A percentile compares a stretch with the other conserved stretches of the same genome.
Conservation (phyloP, 2,797 vertebrate genomes). For the Argentina silus region DNA sequence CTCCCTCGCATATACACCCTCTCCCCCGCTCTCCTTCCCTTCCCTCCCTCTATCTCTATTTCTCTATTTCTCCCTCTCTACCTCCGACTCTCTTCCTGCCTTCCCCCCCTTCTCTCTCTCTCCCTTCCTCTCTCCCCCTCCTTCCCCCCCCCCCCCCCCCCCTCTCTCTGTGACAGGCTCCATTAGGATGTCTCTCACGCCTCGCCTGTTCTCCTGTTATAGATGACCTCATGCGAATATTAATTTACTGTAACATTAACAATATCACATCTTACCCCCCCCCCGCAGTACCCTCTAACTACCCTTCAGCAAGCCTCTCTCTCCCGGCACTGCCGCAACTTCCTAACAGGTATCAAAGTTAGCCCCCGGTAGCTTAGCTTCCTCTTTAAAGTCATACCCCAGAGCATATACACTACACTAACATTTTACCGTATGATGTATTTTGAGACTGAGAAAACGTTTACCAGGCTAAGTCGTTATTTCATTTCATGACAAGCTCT, state of each 20-base stretch:
- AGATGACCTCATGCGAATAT: conserved; percentile 81
- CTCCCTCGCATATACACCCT: conserved; percentile 10
- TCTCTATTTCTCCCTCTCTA: background rate
- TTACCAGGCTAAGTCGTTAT: too few relatives aligned
- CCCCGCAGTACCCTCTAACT: conserved; percentile 68
- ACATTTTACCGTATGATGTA: too few relatives aligned
- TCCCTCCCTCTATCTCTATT: background rate
- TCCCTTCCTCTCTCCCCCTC: too few relatives aligned
- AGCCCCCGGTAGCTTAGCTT: conserved; percentile 2
- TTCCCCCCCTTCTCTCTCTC: background rate
- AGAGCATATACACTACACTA: too few relatives aligned
- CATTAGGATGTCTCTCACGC: conserved; percentile 77
- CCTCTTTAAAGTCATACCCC: conserved; percentile 7
- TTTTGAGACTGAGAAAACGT: too few relatives aligned
- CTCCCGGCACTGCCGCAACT: conserved; percentile 6
- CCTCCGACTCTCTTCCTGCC: background rate
- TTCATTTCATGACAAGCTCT: too few relatives aligned
- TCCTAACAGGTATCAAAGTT: conserved; percentile 33
- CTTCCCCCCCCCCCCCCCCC: background rate
- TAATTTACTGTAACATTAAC: conserved; percentile 81
- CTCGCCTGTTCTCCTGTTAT: conserved; percentile 64
- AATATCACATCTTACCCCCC: conserved; percentile 73
- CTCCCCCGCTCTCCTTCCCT: background rate
- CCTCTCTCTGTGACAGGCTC: conserved; percentile 49
- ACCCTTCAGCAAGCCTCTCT: conserved; percentile 65